A percentile compares a stretch with the other conserved stretches of the same genome.
phyloP scores from a whole-genome alignment of 2,888 invertebrate genomes.

The Linnaemya vulpina region DNA sequence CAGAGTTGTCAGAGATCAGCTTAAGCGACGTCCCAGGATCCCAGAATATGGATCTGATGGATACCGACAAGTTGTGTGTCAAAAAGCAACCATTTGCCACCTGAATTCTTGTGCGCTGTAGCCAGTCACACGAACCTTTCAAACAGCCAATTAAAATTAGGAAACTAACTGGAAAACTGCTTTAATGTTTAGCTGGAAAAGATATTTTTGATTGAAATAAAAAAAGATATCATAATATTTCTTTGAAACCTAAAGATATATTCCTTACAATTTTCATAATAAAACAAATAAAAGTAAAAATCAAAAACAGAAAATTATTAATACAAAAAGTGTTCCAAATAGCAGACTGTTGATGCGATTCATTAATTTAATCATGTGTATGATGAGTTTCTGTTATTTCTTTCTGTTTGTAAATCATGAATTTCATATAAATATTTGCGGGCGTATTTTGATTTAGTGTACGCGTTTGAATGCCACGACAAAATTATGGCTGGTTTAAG shows the following conservation, averaged over 20 bases:
- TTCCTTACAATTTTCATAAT: too few species aligned
- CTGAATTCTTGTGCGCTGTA: too few species aligned
- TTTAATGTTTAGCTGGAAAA: too few species aligned
- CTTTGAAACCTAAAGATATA: not conserved
- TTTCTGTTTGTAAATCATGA: constrained; percentile 49
- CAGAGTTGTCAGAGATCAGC: too few species aligned
- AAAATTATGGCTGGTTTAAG: constrained; percentile 23
- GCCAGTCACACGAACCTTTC: too few species aligned
- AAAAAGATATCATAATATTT: not conserved
- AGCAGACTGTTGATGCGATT: constrained; percentile 51
- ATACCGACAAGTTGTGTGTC: too few species aligned
- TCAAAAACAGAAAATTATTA: constrained; percentile 11
- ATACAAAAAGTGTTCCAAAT: constrained; percentile 13
- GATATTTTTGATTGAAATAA: not conserved
- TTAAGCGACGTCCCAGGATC: too few species aligned
- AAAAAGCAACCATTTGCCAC: too few species aligned
- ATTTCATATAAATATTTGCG: constrained; percentile 40
- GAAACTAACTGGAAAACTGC: too few species aligned
- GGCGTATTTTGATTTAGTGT: constrained; percentile 36
- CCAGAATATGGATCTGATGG: too few species aligned
- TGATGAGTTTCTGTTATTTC: constrained; percentile 19
- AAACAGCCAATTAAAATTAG: too few species aligned
- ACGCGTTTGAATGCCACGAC: constrained; percentile 15
- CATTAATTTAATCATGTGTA: constrained; percentile 66
- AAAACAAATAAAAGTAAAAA: too few species aligned